These are phyloP conservation scores for Copidosoma floridanum DNA, from an alignment of 1,140 invertebrate species.

Conservation along the genomic window DNA sequence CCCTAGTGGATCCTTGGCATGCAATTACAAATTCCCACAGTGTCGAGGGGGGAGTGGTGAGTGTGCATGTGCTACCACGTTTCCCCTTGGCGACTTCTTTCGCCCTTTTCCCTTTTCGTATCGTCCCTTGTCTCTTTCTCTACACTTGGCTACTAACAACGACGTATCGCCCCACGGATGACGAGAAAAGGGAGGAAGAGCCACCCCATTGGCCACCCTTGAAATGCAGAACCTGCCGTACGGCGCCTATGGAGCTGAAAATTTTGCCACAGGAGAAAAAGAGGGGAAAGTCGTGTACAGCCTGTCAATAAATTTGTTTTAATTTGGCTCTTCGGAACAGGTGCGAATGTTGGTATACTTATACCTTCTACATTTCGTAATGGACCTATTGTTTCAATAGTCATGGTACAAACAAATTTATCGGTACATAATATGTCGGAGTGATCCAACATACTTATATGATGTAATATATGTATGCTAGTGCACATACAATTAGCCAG, in stretches of 20 bases:
- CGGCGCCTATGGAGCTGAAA: slow-evolving; percentile 3
- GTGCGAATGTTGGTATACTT: no score
- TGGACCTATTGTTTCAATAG: no score
- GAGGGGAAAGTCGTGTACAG: slow-evolving; percentile 26
- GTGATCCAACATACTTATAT: no score
- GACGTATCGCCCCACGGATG: slow-evolving; percentile 19
- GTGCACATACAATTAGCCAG: no score
- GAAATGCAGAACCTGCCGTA: slow-evolving; percentile 34
- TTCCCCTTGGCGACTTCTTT: no score
- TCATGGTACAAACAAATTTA: no score
- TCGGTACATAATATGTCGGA: no score
- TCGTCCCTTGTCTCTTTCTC: slow-evolving; percentile 16
- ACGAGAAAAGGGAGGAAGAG: slow-evolving; percentile 7
- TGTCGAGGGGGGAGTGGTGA: slow-evolving; percentile 36
- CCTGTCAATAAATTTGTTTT: slow-evolving; percentile 44
- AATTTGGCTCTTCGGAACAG: slow-evolving; percentile 36
- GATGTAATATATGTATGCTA: no score
- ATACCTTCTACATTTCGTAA: no score
- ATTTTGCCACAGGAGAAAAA: no score
- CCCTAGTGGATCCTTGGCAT: slow-evolving; percentile 30
- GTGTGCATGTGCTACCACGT: no score
- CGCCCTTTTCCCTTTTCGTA: slow-evolving; percentile 15
- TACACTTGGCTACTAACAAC: slow-evolving; percentile 24
- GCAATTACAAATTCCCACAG: slow-evolving; percentile 53
- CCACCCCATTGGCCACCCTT: slow-evolving; percentile 19